Conservation (phyloP, 2,797 vertebrate genomes). For the Falco biarmicus region DNA sequence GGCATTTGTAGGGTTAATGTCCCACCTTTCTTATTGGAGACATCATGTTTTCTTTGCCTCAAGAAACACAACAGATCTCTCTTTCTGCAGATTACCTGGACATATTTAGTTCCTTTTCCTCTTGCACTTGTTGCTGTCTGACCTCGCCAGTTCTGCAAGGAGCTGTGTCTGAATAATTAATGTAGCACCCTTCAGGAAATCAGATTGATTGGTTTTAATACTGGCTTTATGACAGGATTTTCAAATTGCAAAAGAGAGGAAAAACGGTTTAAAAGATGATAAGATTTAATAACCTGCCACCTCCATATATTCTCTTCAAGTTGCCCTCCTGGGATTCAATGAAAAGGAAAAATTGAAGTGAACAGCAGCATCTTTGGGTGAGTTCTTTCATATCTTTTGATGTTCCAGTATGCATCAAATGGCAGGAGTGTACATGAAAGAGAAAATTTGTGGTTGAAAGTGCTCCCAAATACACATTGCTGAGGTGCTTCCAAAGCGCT, state of each 20-base stretch:
- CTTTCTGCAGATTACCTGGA: not conserved
- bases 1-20: not conserved
- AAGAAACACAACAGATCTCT: not conserved
- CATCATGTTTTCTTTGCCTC: not conserved
- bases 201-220: constrained; percentile 37
- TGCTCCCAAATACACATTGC: not conserved
- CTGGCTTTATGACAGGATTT: constrained; percentile 1
- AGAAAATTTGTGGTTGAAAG: not conserved
- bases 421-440: not conserved
- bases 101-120: not conserved
- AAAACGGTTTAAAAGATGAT: not conserved
- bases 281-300: not conserved
- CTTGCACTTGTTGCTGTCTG: constrained; percentile 1
- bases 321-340: not conserved
- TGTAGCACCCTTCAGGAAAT: not conserved
- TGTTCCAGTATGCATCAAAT: not conserved
- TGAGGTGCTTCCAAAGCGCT: not conserved
- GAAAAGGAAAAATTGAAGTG: not conserved
- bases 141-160: not conserved
- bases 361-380: not conserved
- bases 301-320: not conserved
- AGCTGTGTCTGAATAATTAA: constrained; percentile 39
- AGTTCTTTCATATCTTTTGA: not conserved
- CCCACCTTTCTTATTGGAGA: not conserved
- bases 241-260: not conserved